phyloP scores from a whole-genome alignment of 2,888 invertebrate genomes.

The Nomada fabriciana region DNA sequence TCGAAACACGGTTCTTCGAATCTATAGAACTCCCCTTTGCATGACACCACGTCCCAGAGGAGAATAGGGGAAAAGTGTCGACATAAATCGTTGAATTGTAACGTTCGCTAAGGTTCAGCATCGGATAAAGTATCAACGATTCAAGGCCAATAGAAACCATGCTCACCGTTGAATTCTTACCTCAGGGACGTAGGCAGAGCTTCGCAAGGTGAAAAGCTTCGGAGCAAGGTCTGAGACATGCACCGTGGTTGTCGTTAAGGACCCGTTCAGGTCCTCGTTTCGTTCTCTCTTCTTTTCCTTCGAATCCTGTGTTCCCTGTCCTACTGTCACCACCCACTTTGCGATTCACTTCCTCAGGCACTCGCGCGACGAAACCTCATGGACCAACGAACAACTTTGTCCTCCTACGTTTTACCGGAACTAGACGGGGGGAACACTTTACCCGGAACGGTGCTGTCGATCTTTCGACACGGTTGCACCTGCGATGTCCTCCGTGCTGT shows the following conservation, averaged over 20 bases:
- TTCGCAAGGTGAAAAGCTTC: conserved; percentile 75
- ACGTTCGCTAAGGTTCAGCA: background rate
- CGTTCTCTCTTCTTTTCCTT: conserved; percentile 3
- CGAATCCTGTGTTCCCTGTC: background rate
- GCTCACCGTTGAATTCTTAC: conserved; percentile 56
- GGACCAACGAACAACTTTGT: conserved; percentile 11
- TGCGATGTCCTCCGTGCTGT: conserved; percentile 27
- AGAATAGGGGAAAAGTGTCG: background rate
- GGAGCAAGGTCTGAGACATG: conserved; percentile 76
- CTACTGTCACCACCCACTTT: conserved; percentile 13
- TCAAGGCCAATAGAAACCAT: background rate
- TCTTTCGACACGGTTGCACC: conserved; percentile 24
- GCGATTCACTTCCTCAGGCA: conserved; percentile 43
- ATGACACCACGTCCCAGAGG: background rate
- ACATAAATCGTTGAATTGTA: background rate
- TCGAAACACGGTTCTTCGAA: background rate
- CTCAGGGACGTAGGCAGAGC: conserved; percentile 79
- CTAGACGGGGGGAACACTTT: conserved; percentile 15
- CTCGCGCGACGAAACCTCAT: conserved; percentile 35
- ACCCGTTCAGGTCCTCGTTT: conserved; percentile 69
- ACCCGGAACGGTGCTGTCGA: conserved; percentile 11
- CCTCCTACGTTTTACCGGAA: background rate
- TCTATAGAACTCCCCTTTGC: background rate
- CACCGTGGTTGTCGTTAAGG: conserved; percentile 75
- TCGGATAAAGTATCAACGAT: background rate